These are phyloP conservation scores for Rhingia campestris DNA, from an alignment of 2,888 invertebrate species.

Conservation along the genomic window DNA sequence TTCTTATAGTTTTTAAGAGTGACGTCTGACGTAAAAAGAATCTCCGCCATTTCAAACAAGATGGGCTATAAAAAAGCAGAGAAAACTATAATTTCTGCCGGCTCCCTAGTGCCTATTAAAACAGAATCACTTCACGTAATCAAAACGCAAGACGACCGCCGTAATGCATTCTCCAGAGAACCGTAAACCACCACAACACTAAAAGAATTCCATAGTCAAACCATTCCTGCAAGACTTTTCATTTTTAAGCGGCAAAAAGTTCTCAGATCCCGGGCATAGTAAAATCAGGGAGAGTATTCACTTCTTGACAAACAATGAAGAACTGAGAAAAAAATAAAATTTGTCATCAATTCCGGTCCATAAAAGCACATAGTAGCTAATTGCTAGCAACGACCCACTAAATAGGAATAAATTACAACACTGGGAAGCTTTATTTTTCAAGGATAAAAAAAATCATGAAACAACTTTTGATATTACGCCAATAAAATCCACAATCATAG, in stretches of 20 bases:
- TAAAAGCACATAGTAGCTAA: conserved; percentile 31
- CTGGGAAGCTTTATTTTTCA: neutral
- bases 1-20: neutral
- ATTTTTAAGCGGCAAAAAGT: conserved; percentile 1
- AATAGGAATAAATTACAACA: conserved; percentile 8
- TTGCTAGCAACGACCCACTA: conserved; percentile 39
- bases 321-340: neutral
- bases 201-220: neutral
- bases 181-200: neutral
- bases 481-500: conserved; percentile 52
- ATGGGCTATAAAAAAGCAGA: neutral
- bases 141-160: neutral
- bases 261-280: neutral
- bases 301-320: neutral
- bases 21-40: neutral
- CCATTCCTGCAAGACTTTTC: neutral
- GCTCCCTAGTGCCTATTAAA: neutral
- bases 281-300: neutral
- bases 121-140: neutral
- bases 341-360: conserved; percentile 17
- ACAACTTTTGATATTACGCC: conserved; percentile 44
- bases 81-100: neutral
- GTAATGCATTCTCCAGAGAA: conserved; percentile 1
- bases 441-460: conserved; percentile 37
- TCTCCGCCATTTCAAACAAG: neutral